Conservation (phyloP, 92 coral and sea anemone species). For the Bergia sp. region DNA sequence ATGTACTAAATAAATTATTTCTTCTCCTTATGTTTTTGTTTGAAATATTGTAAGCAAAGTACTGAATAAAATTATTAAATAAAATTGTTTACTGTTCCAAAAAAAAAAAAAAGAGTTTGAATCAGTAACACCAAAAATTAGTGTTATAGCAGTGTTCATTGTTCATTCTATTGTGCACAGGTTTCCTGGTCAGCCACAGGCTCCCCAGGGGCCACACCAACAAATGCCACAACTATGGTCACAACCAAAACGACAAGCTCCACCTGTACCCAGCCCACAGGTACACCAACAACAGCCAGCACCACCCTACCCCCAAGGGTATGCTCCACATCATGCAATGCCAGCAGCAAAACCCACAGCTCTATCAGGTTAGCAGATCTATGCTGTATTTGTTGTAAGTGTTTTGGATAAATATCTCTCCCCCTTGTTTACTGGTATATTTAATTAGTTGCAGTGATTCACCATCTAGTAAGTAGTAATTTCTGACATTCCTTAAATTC, state of each 20-base stretch:
- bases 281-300: constrained; percentile 50
- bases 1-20: no score
- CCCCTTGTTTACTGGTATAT: no score
- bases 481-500: no score
- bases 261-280: constrained; percentile 55
- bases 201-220: constrained; percentile 11
- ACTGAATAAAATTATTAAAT: no score
- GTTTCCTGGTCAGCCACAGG: constrained; percentile 35
- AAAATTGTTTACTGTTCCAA: no score
- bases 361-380: constrained; percentile 24
- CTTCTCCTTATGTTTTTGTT: no score
- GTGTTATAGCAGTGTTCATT: background rate
- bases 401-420: no score
- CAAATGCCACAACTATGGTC: constrained; percentile 24
- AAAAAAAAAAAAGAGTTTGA: no score
- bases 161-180: background rate
- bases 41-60: no score
- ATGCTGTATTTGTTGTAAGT: background rate
- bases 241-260: constrained; percentile 50
- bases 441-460: no score
- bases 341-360: constrained; percentile 48
- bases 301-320: constrained; percentile 50
- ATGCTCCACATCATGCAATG: constrained; percentile 69
- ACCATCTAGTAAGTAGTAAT: no score
- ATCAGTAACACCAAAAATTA: background rate